These are phyloP conservation scores for Linepithema humile DNA, from an alignment of 1,140 invertebrate genomes.

Conservation along the genomic window DNA sequence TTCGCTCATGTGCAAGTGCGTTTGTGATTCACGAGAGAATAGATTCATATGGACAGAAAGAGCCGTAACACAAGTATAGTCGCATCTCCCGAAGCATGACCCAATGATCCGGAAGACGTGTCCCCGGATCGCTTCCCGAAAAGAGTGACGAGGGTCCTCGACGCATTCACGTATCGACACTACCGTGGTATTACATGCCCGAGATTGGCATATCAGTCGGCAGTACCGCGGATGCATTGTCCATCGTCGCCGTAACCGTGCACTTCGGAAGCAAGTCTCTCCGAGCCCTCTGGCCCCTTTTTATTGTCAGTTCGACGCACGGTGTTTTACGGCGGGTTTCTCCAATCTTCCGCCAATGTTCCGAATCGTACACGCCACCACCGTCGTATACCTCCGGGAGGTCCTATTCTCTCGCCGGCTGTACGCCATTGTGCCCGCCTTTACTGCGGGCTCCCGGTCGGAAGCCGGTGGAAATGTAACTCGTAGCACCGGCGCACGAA, in stretches of 20 bases:
- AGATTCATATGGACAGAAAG: background rate
- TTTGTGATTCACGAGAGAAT: background rate
- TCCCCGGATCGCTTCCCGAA: background rate
- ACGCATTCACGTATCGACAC: conserved; percentile 51
- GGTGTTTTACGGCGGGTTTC: conserved; percentile 60
- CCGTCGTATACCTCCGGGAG: conserved; percentile 15
- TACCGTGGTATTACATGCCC: conserved; percentile 48
- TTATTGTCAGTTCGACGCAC: conserved; percentile 53
- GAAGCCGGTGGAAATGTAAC: conserved; percentile 63
- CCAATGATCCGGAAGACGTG: conserved; percentile 53
- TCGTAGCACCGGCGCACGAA: conserved; percentile 37
- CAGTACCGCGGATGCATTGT: conserved; percentile 48
- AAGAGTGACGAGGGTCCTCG: conserved; percentile 10
- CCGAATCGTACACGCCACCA: conserved; percentile 36
- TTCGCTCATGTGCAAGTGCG: background rate
- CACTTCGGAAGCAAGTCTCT: conserved; percentile 27
- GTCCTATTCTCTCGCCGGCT: conserved; percentile 48
- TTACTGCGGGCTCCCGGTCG: conserved; percentile 39
- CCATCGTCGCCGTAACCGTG: conserved; percentile 33
- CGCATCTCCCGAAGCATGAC: conserved; percentile 13
- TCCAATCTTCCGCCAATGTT: conserved; percentile 24
- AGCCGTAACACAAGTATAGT: background rate
- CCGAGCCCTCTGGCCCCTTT: conserved; percentile 3
- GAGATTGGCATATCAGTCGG: conserved; percentile 64
- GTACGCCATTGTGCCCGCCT: conserved; percentile 46